Evolutionary conservation across 2,113 vertebrate genomes (phyloP).

Genomic region (Antechinus stuartii): DNA sequence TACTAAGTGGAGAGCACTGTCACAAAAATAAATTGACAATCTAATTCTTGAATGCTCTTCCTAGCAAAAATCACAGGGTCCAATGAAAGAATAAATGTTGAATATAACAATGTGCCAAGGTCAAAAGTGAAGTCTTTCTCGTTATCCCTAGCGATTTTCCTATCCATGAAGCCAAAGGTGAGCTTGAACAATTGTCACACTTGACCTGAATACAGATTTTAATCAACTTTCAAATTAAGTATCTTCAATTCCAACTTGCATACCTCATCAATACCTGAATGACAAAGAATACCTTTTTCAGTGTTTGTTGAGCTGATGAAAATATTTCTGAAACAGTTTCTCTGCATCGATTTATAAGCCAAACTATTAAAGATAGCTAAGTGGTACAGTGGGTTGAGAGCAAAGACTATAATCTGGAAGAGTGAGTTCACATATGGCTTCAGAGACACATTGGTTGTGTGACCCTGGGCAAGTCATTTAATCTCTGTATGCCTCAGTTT

Average conservation of each 20-base stretch:
- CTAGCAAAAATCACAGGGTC: conserved; percentile 74
- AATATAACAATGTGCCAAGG: conserved; percentile 49
- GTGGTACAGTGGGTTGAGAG: neutral
- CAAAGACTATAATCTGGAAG: neutral
- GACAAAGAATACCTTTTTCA: neutral
- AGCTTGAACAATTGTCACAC: conserved; percentile 29
- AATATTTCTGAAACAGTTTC: neutral
- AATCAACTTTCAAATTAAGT: neutral
- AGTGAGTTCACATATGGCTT: neutral
- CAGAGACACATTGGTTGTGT: neutral
- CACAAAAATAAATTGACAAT: conserved; percentile 77
- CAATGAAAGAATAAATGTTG: conserved; percentile 53
- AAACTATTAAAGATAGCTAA: neutral
- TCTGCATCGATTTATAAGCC: neutral
- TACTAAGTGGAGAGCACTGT: conserved; percentile 76
- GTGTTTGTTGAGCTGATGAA: neutral
- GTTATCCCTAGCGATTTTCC: conserved; percentile 35
- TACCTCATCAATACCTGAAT: conserved; percentile 22
- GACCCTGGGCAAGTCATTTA: neutral
- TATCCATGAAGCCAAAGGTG: conserved; percentile 22
- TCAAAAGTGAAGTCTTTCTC: conserved; percentile 58
- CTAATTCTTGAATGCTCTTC: conserved; percentile 73
- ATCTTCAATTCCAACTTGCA: conserved; percentile 31
- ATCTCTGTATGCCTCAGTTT: neutral
- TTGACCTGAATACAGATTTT: conserved; percentile 54